phyloP scores from a whole-genome alignment of 1,140 invertebrate species.

The Spodoptera frugiperda region DNA sequence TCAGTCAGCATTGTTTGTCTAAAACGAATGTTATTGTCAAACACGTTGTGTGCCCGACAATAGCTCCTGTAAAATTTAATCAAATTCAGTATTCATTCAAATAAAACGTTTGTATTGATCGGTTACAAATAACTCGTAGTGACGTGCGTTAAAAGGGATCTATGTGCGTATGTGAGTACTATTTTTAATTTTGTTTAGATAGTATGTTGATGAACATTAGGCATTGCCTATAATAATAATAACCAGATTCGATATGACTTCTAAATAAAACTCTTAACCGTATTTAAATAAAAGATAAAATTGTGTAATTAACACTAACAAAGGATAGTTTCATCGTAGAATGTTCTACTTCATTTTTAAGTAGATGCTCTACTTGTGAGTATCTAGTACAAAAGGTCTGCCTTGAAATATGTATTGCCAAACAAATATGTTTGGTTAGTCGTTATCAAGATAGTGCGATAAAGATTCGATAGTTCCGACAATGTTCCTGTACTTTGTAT shows the following conservation, averaged over 20 bases:
- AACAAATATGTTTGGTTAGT: neutral
- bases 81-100: conserved; percentile 2
- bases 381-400: neutral
- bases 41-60: conserved; percentile 13
- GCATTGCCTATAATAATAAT: no score
- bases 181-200: conserved; percentile 33
- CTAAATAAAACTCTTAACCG: no score
- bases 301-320: no score
- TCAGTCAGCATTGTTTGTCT: conserved; percentile 41
- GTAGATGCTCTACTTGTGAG: no score
- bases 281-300: no score
- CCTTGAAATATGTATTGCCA: conserved; percentile 27
- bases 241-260: no score
- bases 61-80: conserved; percentile 4
- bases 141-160: conserved; percentile 13
- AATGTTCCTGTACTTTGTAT: conserved; percentile 27
- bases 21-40: conserved; percentile 39
- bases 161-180: conserved; percentile 21
- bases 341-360: no score
- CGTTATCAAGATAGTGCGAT: conserved; percentile 44
- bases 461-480: conserved; percentile 40
- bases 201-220: neutral
- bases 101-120: conserved; percentile 20
- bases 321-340: no score
- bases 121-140: conserved; percentile 17